Evolutionary conservation across 2,888 invertebrate genomes (phyloP).

Genomic region (Phyto melanocephala): DNA sequence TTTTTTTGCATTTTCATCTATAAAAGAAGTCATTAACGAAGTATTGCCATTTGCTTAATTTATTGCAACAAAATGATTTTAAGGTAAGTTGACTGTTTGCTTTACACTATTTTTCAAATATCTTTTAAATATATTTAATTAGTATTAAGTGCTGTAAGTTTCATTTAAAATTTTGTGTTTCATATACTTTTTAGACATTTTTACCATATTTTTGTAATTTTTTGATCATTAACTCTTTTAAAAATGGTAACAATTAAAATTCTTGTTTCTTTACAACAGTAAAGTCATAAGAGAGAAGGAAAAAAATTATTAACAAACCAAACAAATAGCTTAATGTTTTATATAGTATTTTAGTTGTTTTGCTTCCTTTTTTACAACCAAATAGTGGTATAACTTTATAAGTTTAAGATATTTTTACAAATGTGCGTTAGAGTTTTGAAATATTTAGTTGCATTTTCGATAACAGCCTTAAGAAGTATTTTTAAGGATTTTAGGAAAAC

Average conservation of each 20-base stretch:
- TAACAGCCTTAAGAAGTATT: neutral
- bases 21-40: slow-evolving; percentile 71
- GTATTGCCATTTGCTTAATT: slow-evolving; percentile 65
- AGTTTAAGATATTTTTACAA: neutral
- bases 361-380: neutral
- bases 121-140: neutral
- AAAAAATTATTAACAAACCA: neutral
- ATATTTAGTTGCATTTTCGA: neutral
- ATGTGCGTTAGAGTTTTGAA: neutral
- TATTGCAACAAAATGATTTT: slow-evolving; percentile 74
- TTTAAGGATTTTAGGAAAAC: no score
- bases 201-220: slow-evolving; percentile 35
- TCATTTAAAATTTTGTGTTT: slow-evolving; percentile 59
- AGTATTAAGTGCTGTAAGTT: no score
- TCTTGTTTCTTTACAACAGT: slow-evolving; percentile 3
- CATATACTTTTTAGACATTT: slow-evolving; percentile 57
- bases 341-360: neutral
- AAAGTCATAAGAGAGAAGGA: neutral
- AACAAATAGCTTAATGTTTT: neutral
- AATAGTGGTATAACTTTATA: neutral
- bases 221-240: slow-evolving; percentile 34
- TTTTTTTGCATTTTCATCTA: neutral
- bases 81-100: slow-evolving; percentile 70
- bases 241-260: slow-evolving; percentile 59
- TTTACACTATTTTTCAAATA: neutral